phyloP scores from a whole-genome alignment of 2,113 vertebrate genomes.

The Odontesthes bonariensis region DNA sequence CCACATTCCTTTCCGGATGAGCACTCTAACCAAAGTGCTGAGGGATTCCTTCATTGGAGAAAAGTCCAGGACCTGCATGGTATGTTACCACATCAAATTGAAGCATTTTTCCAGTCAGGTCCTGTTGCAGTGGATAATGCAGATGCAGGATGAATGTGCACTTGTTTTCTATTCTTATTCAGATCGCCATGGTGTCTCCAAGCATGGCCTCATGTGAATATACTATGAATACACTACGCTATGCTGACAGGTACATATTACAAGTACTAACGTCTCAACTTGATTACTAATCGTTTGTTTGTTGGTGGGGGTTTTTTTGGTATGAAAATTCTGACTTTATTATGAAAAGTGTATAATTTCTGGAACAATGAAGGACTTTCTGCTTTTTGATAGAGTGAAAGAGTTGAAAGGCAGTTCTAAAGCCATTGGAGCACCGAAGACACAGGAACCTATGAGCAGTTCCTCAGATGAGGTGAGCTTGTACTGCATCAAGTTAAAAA shows the following conservation, averaged over 20 bases:
- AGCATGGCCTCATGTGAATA: slow-evolving; percentile 96
- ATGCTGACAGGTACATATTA: slow-evolving; percentile 92
- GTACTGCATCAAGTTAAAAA: too few relatives aligned
- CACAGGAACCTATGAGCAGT: slow-evolving; percentile 44
- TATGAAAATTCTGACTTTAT: too few relatives aligned
- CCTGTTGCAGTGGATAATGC: neutral
- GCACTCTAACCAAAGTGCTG: slow-evolving; percentile 96
- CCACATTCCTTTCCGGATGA: slow-evolving; percentile 96
- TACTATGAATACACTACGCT: slow-evolving; percentile 95
- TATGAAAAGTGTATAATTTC: too few relatives aligned
- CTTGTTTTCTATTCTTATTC: slow-evolving; percentile 3
- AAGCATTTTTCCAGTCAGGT: neutral
- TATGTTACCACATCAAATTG: slow-evolving; percentile 66
- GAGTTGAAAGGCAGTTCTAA: slow-evolving; percentile 75
- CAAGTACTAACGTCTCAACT: neutral
- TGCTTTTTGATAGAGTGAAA: slow-evolving; percentile 74
- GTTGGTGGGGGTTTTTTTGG: too few relatives aligned
- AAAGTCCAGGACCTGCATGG: slow-evolving; percentile 97
- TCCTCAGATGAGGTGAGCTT: slow-evolving; percentile 76
- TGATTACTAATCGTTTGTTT: neutral
- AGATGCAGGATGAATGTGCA: neutral
- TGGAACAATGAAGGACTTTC: neutral
- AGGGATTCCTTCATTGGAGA: slow-evolving; percentile 97
- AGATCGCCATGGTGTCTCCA: slow-evolving; percentile 99
- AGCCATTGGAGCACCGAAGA: slow-evolving; percentile 26